Percentiles rank a stretch among this genome's conserved stretches.
phyloP scores from a whole-genome alignment of 1,140 invertebrate species.

The Dendroctonus valens region DNA sequence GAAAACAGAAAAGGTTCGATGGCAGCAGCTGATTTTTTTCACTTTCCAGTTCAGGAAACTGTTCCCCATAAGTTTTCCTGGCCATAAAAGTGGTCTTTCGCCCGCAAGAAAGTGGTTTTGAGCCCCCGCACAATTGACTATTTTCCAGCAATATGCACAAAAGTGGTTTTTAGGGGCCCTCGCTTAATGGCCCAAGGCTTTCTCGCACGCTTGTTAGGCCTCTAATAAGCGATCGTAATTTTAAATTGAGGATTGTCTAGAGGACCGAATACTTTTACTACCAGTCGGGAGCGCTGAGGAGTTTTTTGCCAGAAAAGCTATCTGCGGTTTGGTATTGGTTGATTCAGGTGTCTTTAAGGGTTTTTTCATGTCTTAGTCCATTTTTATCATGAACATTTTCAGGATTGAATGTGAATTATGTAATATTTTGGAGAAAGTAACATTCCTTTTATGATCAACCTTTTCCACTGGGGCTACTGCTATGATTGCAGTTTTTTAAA shows the following conservation, averaged over 20 bases:
- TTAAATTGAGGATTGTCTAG: constrained; percentile 28
- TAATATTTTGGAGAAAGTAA: too few species aligned
- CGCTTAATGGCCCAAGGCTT: constrained; percentile 25
- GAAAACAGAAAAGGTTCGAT: too few species aligned
- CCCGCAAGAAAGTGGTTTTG: constrained; percentile 4
- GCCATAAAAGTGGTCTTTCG: constrained; percentile 7
- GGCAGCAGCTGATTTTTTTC: background rate
- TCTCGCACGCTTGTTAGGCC: constrained; percentile 31
- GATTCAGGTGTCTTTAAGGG: too few species aligned
- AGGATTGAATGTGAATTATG: too few species aligned
- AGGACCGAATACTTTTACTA: constrained; percentile 6
- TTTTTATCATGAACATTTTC: too few species aligned
- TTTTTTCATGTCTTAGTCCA: too few species aligned
- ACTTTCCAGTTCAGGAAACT: background rate
- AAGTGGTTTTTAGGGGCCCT: constrained; percentile 24
- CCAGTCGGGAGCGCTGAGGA: too few species aligned
- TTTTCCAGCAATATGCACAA: constrained; percentile 33
- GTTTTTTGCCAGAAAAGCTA: too few species aligned
- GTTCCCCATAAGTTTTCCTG: background rate
- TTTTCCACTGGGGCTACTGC: too few species aligned
- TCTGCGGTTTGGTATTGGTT: too few species aligned
- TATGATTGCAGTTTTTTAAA: too few species aligned
- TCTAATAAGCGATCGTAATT: constrained; percentile 33
- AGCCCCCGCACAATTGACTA: constrained; percentile 28
- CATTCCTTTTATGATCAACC: too few species aligned